Evolutionary conservation across 1,140 invertebrate species (phyloP), one percentile per base, ranked within the genome.

Genomic region (Holcopasites calliopsidis): DNA sequence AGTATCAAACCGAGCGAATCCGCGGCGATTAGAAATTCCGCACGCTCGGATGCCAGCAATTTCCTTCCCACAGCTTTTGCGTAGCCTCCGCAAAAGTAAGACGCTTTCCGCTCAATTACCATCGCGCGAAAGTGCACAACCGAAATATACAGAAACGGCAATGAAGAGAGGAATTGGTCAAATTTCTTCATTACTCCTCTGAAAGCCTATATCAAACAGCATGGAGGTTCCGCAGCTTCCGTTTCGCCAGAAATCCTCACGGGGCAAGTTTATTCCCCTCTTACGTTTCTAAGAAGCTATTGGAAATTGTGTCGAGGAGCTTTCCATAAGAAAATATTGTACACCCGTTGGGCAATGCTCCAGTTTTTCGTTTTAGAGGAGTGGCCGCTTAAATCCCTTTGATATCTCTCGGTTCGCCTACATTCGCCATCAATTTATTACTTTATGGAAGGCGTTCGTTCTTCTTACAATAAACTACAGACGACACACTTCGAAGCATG

Each of bases 61-160:
- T 81, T 66, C 49, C 78, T 80, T 76, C 31, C 47, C 40, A 68
- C 5, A 49, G 49, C 31, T n/a, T 50, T 52, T 18, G 28, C 54
- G 47, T 62, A 38, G 49, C 42, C 54, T n/a, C 5, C 26, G 52
- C 26, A 23, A 57, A 70, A 61, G 64, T 40, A 35, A 70, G 57
- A 13, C 13, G 40, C 50, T 82, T 82, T 82, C 68, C 69, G 75
- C 62, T 72, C 74, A 72, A 77, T 82, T 82, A 80, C 73, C 49
- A 72, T n/a, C 31, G 60, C 33, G 47, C 38, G 76, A 80, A 80
- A 80, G 69, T 74, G n/a, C 76, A 47, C 1, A 11, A 13, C 16
- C 2, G 31, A 7, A 28, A 33, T 31, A 50, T 57, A 58, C 26
- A 60, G n/a, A n/a, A n/a, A 40, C 21, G 35, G n/a, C 65, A 7